These are phyloP conservation scores for Cyprinodon brontotheroides DNA, from an alignment of 2,113 vertebrate genomes.

Conservation along the genomic window DNA sequence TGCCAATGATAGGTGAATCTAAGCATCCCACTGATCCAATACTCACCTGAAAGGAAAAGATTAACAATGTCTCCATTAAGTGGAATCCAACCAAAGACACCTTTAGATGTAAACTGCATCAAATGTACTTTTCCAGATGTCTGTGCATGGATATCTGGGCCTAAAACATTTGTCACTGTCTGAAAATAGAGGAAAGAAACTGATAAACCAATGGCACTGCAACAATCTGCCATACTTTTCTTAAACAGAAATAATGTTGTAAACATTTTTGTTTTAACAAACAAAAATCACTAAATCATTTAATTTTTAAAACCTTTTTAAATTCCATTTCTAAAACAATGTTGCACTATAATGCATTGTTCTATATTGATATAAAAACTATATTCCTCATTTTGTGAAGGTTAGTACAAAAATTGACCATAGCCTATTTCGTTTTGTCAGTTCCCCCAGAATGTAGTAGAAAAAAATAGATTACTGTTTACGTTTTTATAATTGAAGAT, in stretches of 20 bases:
- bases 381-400: too few relatives aligned
- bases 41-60: slow-evolving; percentile 81
- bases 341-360: too few relatives aligned
- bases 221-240: neutral
- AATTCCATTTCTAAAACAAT: too few relatives aligned
- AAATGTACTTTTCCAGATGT: slow-evolving; percentile 81
- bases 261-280: neutral
- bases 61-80: slow-evolving; percentile 74
- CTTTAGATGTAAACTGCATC: slow-evolving; percentile 81
- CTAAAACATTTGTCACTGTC: slow-evolving; percentile 82
- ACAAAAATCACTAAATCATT: neutral
- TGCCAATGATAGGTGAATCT: neutral
- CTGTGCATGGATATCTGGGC: slow-evolving; percentile 82
- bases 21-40: neutral
- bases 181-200: slow-evolving; percentile 52
- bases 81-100: slow-evolving; percentile 87
- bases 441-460: too few relatives aligned
- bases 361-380: too few relatives aligned
- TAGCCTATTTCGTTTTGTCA: too few relatives aligned
- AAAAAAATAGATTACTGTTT: neutral
- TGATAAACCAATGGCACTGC: neutral
- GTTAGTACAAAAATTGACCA: too few relatives aligned
- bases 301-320: too few relatives aligned
- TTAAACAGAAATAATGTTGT: neutral
- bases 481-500: neutral